phyloP scores from a whole-genome alignment of 1,140 invertebrate species.

The Eupristina koningsbergeri region DNA sequence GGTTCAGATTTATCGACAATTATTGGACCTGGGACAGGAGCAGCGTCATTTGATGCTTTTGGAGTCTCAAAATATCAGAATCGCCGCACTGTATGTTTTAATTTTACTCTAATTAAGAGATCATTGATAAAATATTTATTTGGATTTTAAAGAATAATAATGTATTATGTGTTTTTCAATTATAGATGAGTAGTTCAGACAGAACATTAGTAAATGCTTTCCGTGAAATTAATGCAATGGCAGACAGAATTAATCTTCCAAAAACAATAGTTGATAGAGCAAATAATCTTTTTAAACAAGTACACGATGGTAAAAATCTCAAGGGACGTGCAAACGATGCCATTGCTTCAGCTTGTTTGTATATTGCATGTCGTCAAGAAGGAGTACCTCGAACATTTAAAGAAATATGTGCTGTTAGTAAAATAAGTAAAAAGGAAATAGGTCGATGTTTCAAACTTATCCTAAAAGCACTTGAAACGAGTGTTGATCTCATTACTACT shows the following conservation, averaged over 20 bases:
- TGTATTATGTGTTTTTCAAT: slow-evolving; percentile 23
- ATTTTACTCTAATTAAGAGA: background rate
- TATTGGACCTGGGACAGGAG: slow-evolving; percentile 92
- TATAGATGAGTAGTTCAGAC: slow-evolving; percentile 90
- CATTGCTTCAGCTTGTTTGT: slow-evolving; percentile 98
- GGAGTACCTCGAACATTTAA: slow-evolving; percentile 99
- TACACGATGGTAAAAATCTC: slow-evolving; percentile 96
- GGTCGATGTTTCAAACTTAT: slow-evolving; percentile 97
- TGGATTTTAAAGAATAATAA: slow-evolving; percentile 17
- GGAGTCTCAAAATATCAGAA: slow-evolving; percentile 95
- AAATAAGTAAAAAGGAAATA: slow-evolving; percentile 99
- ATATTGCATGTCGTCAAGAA: slow-evolving; percentile 99
- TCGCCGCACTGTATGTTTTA: slow-evolving; percentile 81
- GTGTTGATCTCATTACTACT: slow-evolving; percentile 97
- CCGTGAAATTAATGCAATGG: slow-evolving; percentile 97
- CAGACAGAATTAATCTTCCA: slow-evolving; percentile 96
- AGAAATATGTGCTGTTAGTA: slow-evolving; percentile 98
- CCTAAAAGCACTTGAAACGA: slow-evolving; percentile 92
- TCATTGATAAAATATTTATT: background rate
- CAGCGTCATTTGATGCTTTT: slow-evolving; percentile 86
- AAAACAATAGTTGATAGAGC: slow-evolving; percentile 96
- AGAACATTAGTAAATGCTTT: slow-evolving; percentile 95
- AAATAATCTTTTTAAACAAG: slow-evolving; percentile 97
- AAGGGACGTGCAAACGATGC: slow-evolving; percentile 96
- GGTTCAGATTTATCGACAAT: slow-evolving; percentile 98